These are phyloP conservation scores for Schizaphis graminum DNA, from an alignment of 2,888 invertebrate genomes.

Conservation along the genomic window DNA sequence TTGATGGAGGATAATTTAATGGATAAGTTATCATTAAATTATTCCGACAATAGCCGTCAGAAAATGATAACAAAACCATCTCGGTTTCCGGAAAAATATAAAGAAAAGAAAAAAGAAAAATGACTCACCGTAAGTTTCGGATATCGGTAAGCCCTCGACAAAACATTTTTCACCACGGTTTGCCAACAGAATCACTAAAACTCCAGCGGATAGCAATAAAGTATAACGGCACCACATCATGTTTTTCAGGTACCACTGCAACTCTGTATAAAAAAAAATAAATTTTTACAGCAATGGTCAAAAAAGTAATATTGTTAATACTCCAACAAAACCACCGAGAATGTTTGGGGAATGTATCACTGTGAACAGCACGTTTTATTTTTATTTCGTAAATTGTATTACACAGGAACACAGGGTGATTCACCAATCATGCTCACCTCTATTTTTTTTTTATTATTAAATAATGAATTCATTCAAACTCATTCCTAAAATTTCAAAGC, in stretches of 20 bases:
- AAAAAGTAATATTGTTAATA: neutral
- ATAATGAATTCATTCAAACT: neutral
- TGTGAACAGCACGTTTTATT: neutral
- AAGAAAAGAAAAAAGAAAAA: neutral
- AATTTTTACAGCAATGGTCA: neutral
- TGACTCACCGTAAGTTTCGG: slow-evolving; percentile 54
- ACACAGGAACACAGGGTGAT: neutral
- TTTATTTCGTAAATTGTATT: neutral
- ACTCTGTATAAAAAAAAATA: neutral
- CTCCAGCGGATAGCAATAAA: neutral
- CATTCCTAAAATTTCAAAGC: neutral
- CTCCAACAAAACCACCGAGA: neutral
- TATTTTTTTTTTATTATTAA: neutral
- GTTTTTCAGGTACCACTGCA: slow-evolving; percentile 4
- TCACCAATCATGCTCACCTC: neutral
- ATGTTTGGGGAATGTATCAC: neutral
- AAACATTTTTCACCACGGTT: slow-evolving; percentile 53
- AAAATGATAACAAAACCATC: neutral
- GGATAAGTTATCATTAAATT: neutral
- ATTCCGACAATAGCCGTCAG: neutral
- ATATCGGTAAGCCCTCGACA: slow-evolving; percentile 53
- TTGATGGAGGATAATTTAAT: neutral
- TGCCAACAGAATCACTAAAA: slow-evolving; percentile 31
- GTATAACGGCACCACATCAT: slow-evolving; percentile 33
- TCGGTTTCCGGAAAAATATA: neutral